These are phyloP conservation scores for Idaea straminata DNA, from an alignment of 2,888 invertebrate genomes.

Conservation along the genomic window DNA sequence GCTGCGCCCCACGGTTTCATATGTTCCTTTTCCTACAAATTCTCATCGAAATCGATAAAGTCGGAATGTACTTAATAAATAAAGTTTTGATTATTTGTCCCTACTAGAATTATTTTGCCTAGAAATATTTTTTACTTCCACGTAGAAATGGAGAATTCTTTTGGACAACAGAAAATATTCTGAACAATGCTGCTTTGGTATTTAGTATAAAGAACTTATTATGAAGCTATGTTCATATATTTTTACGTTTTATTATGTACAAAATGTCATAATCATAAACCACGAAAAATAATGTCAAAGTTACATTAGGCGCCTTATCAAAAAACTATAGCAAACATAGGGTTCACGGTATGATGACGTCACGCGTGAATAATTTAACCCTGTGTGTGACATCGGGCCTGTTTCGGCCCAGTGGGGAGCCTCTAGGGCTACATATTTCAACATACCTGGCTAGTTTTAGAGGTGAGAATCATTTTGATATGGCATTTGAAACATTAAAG, in stretches of 20 bases:
- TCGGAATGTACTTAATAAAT: no score
- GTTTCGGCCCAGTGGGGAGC: slow-evolving; percentile 10
- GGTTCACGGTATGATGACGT: slow-evolving; percentile 7
- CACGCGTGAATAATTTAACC: slow-evolving; percentile 1
- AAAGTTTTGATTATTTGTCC: no score
- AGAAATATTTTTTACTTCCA: no score
- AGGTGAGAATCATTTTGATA: background rate
- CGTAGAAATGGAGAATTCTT: no score
- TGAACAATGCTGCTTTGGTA: no score
- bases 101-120: no score
- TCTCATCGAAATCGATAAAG: no score
- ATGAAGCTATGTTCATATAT: background rate
- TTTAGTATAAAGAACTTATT: no score
- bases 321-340: background rate
- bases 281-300: background rate
- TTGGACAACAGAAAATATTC: no score
- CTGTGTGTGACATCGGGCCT: slow-evolving; percentile 3
- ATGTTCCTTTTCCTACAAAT: no score
- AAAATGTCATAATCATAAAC: background rate
- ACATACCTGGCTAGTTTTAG: background rate
- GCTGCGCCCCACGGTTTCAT: no score
- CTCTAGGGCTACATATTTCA: slow-evolving; percentile 5
- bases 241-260: background rate
- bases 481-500: background rate
- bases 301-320: background rate